These are phyloP conservation scores for Anarsia innoxiella DNA, from an alignment of 2,888 invertebrate genomes.

Conservation along the genomic window DNA sequence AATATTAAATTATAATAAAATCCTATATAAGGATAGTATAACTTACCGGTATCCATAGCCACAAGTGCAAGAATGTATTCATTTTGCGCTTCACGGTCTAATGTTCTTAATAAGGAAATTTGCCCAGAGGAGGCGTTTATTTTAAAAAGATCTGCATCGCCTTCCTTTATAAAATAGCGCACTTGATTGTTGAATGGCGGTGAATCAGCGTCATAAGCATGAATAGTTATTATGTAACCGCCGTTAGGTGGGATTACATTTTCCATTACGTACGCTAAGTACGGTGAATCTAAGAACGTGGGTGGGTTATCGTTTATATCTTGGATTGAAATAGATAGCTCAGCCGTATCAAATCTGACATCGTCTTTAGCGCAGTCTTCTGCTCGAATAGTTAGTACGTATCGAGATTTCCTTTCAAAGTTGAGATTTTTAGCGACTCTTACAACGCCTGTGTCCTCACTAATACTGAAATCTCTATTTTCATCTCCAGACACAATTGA, in stretches of 20 bases:
- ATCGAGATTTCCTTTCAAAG: conserved; percentile 91
- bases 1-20: too few relatives aligned
- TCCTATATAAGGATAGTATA: not conserved
- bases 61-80: conserved; percentile 91
- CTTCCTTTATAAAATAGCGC: conserved; percentile 94
- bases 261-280: conserved; percentile 94
- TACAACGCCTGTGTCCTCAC: conserved; percentile 93
- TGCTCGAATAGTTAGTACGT: conserved; percentile 87
- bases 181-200: conserved; percentile 93
- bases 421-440: conserved; percentile 95
- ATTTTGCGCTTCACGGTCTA: conserved; percentile 89
- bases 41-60: conserved; percentile 95
- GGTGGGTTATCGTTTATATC: conserved; percentile 97
- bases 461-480: conserved; percentile 92
- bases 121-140: conserved; percentile 95
- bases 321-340: conserved; percentile 87
- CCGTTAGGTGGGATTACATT: conserved; percentile 87
- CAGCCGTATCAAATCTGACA: conserved; percentile 83
- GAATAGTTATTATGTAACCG: conserved; percentile 87
- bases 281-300: conserved; percentile 95
- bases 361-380: conserved; percentile 90
- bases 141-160: conserved; percentile 91
- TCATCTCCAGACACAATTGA: conserved; percentile 92
- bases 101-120: conserved; percentile 86
- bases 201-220: conserved; percentile 93